Evolutionary conservation across 2,113 vertebrate species (phyloP), one percentile per base, ranked within the genome.

Genomic region (Channa argus): DNA sequence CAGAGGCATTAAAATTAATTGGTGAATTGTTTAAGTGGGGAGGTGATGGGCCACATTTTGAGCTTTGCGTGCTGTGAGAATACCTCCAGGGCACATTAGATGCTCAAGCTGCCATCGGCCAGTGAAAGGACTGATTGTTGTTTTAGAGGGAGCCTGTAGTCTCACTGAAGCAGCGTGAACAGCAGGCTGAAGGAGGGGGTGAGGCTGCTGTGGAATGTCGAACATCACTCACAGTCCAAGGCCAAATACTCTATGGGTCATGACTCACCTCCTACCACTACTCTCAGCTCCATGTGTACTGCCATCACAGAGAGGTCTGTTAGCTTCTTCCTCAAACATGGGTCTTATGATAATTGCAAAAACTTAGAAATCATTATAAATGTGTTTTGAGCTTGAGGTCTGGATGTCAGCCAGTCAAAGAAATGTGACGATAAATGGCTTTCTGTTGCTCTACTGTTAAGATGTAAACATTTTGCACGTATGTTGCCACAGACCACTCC

Each of bases 91-190:
- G 55, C 72, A 44, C 36, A 61, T 79, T 88, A 84, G 82, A 88
- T 82, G 61, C 79, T 90, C 53, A 63, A 15, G 67, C 83, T 87
- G 80, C 84, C 54, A 14, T 6, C 8, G 59, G 63, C 65, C 6
- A 50, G 80, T 91, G 89, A 90, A 89, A 65, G 71, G 77, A 43
- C 65, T 39, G 81, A 90, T 92, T 92, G 92, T 93, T 87, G 82
- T 51, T 77, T 39, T 56, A 85, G 80, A 87, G 61, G 77, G 33
- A 80, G 86, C 66, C 67, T 79, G 65, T 56, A 63, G 12, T 66
- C 65, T 79, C 13, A 65, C 62, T 82, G 55, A 74, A 82, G 82
- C 54, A 56, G 75, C 59, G 50, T 60, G 62, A 82, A 50, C 54
- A 15, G 70, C 74, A 65, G 63, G 39, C 82, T 78, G 68, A 59